These are phyloP conservation scores for Himalopsyche japonica DNA, from an alignment of 2,888 invertebrate species.

Conservation along the genomic window DNA sequence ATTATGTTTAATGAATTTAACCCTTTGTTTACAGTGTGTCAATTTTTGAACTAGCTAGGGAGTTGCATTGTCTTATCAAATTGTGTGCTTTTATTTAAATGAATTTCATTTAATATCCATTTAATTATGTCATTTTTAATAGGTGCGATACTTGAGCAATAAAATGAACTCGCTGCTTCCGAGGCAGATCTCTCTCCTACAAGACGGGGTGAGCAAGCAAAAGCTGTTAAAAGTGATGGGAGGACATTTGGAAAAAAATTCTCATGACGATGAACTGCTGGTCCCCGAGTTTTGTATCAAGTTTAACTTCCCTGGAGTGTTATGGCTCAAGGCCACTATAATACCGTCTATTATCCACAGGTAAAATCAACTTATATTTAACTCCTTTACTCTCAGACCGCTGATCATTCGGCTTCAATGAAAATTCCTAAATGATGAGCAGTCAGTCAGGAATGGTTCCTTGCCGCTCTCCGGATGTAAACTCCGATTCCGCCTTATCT, in stretches of 20 bases:
- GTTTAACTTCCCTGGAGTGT: slow-evolving; percentile 69
- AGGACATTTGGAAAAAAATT: slow-evolving; percentile 50
- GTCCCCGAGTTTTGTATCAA: slow-evolving; percentile 86
- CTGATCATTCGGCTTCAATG: no score
- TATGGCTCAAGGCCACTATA: slow-evolving; percentile 85
- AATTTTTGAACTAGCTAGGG: no score
- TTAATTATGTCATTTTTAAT: not conserved
- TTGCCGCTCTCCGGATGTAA: no score
- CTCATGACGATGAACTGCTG: slow-evolving; percentile 65
- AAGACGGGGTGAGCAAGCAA: slow-evolving; percentile 46
- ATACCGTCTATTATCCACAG: slow-evolving; percentile 86
- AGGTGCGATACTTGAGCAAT: slow-evolving; percentile 50
- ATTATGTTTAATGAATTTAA: no score
- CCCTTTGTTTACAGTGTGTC: no score
- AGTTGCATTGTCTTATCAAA: no score
- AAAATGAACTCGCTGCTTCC: slow-evolving; percentile 57
- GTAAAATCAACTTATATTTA: slow-evolving; percentile 37
- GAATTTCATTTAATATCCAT: no score
- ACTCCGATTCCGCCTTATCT: no score
- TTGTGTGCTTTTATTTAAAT: not conserved
- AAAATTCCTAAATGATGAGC: no score
- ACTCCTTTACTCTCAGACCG: no score
- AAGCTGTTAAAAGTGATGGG: not conserved
- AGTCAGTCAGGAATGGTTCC: no score
- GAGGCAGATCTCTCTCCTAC: slow-evolving; percentile 50